These are phyloP conservation scores for Paraplagusia blochii DNA, from an alignment of 2,113 vertebrate genomes.

Conservation along the genomic window DNA sequence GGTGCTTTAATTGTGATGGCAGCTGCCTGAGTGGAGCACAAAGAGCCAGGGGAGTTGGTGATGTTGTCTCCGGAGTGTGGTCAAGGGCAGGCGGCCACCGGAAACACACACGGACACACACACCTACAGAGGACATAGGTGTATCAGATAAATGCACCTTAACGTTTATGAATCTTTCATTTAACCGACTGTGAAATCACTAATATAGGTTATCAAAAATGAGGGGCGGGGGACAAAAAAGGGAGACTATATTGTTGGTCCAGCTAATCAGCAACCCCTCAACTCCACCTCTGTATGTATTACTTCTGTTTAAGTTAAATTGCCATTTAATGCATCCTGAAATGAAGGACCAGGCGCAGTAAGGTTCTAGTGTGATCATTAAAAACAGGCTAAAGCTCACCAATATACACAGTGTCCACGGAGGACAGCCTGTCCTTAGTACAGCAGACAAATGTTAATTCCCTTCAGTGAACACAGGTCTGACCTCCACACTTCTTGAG, in stretches of 20 bases:
- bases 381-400: constrained; percentile 33
- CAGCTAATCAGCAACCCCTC: neutral
- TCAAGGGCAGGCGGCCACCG: constrained; percentile 82
- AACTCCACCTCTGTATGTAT: neutral
- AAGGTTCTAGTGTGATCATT: constrained; percentile 27
- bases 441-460: constrained; percentile 77
- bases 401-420: constrained; percentile 57
- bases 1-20: constrained; percentile 83
- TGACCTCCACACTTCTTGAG: constrained; percentile 75
- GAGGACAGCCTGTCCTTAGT: constrained; percentile 73
- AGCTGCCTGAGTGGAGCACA: constrained; percentile 70
- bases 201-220: neutral
- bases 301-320: neutral
- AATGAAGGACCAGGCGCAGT: constrained; percentile 5
- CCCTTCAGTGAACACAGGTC: constrained; percentile 74
- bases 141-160: constrained; percentile 2
- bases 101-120: constrained; percentile 22
- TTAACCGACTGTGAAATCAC: neutral
- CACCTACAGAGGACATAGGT: constrained; percentile 15
- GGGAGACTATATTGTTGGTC: too few species aligned
- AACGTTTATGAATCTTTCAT: neutral
- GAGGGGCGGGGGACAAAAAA: too few species aligned
- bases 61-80: constrained; percentile 77
- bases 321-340: neutral
- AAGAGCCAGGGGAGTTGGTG: constrained; percentile 79